phyloP scores from a whole-genome alignment of 2,888 invertebrate genomes.

The Philereme transversata region DNA sequence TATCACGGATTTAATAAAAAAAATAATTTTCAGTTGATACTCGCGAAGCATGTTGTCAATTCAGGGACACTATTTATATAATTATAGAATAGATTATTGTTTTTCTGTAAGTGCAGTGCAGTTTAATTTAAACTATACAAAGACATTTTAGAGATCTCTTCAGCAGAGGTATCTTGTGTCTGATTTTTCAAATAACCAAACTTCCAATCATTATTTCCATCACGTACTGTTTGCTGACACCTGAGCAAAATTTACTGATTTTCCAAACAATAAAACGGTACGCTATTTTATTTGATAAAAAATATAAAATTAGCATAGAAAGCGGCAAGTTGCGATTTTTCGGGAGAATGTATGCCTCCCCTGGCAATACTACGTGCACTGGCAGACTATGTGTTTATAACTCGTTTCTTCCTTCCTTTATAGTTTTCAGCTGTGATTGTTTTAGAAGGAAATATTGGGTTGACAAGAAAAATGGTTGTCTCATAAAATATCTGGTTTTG shows the following conservation, averaged over 20 bases:
- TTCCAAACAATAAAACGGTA: slow-evolving; percentile 67
- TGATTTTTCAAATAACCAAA: background rate
- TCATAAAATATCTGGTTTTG: background rate
- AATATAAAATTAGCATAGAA: slow-evolving; percentile 78
- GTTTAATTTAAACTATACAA: too few relatives aligned
- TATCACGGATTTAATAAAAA: too few relatives aligned
- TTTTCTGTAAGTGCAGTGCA: too few relatives aligned
- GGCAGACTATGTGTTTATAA: slow-evolving; percentile 57
- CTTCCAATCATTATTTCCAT: slow-evolving; percentile 9
- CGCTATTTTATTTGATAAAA: slow-evolving; percentile 61
- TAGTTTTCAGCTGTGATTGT: slow-evolving; percentile 44
- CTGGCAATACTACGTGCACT: slow-evolving; percentile 73
- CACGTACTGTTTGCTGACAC: slow-evolving; percentile 43
- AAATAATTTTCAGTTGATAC: too few relatives aligned
- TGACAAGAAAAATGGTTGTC: background rate
- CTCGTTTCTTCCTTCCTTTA: slow-evolving; percentile 52
- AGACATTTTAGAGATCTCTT: too few relatives aligned
- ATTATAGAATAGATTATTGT: too few relatives aligned
- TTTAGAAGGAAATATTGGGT: slow-evolving; percentile 21
- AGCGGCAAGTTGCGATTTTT: slow-evolving; percentile 67
- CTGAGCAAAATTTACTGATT: slow-evolving; percentile 53
- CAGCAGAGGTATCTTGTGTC: too few relatives aligned
- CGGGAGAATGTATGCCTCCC: slow-evolving; percentile 74
- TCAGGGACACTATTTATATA: too few relatives aligned
- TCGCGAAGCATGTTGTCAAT: too few relatives aligned